Base-by-base conservation (phyloP, 2,888 invertebrate species). In the Habrosyne pyritoides region DNA sequence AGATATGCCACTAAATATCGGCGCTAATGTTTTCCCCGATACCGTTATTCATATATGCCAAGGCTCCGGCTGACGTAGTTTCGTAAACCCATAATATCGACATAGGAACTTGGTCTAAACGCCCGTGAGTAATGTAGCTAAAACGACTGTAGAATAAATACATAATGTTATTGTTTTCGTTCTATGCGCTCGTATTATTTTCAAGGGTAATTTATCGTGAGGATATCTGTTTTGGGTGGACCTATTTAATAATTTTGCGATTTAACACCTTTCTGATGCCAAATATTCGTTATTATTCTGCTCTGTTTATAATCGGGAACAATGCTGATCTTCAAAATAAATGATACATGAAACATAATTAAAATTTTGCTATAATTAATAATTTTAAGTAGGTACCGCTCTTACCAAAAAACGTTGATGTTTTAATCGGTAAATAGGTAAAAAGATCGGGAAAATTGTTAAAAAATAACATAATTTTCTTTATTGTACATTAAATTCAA, bases 41-140 rank as follows among this genome's bases (percentile, higher is more conserved):
- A 51, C 8, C 47, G 51, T 48, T 47, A 53, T 55, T 54, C 46
- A 58, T 55, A 8, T 47, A 30, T 47, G 59, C 56, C 59, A 60
- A 56, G 59, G 59, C 47, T 54, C 50, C n/a, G 21, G 22, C 47
- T 60, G 59, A 60, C 59, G 59, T 26, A 30, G 48, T 54, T 56
- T 53, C 28, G 48, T 54, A 57, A 57, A 52, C 47, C 54, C 30
- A 22, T 46, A 47, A 47, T 47, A 56, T 55, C 58, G 54, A 46
- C 53, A 56, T 53, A 51, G 53, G 47, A 58, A 51, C 51, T 56
- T n/a, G 33, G 30, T 53, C 54, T 53, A 50, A 58, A 56, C 42
- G 33, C 33, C n/a, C 42, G 51, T 58, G 61, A 61, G 58, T 58
- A 58, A 58, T 49, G 53, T 12, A 56, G 53, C 56, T 47, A 47